A percentile compares a stretch with the other conserved stretches of the same genome.
Evolutionary conservation across 2,113 vertebrate genomes (phyloP).

Genomic region (Zapus hudsonius): DNA sequence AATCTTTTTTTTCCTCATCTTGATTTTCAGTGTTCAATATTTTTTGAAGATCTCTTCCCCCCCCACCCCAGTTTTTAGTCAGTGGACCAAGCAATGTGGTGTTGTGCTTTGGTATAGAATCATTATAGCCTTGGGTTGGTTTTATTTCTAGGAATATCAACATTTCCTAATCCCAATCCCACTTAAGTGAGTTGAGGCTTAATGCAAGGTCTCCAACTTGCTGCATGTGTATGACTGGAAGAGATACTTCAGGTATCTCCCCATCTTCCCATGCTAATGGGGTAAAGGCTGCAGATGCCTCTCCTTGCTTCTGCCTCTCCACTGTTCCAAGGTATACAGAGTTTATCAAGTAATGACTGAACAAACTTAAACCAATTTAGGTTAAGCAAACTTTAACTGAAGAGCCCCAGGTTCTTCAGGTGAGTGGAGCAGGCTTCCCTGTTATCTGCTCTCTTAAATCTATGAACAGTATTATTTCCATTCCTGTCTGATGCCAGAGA

Average conservation of each 20-base stretch:
- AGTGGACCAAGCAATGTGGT: not conserved
- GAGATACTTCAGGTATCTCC: not conserved
- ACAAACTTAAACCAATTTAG: too few species aligned
- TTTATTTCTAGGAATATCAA: slow-evolving; percentile 1
- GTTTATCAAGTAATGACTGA: not conserved
- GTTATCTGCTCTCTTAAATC: slow-evolving; percentile 47
- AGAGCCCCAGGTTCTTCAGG: not conserved
- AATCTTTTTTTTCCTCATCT: not conserved
- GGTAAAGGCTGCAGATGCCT: not conserved
- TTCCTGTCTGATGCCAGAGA: not conserved
- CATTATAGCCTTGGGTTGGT: not conserved
- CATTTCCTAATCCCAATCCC: not conserved
- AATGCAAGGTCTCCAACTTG: not conserved
- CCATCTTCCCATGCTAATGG: not conserved
- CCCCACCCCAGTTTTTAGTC: not conserved
- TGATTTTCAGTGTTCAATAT: not conserved
- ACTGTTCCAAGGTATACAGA: not conserved
- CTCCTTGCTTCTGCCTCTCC: not conserved
- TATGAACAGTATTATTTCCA: slow-evolving; percentile 23
- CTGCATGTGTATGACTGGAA: too few species aligned
- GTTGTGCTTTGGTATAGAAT: slow-evolving; percentile 76
- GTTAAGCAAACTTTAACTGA: too few species aligned
- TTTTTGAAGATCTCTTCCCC: not conserved
- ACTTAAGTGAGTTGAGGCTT: not conserved
- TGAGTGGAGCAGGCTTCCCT: not conserved